Evolutionary conservation across 2,888 invertebrate species (phyloP), one percentile per base, ranked within the genome.

Genomic region (Eupithecia abbreviata): DNA sequence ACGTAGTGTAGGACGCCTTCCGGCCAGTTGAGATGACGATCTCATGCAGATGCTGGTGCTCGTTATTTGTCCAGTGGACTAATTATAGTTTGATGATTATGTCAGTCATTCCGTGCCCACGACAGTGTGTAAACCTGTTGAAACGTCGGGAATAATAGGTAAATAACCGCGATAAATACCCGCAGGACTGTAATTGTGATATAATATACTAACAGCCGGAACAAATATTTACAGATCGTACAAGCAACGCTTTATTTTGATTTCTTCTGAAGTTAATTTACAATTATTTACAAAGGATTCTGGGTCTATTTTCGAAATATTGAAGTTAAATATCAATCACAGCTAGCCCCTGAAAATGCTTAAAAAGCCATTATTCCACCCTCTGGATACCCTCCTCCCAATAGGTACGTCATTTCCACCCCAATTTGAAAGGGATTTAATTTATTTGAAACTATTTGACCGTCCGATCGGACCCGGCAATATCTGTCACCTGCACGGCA

Each of bases 371-470:
- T 74, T 74, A 71, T 70, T 72, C 76, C 79, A 77, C 77, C 79
- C 79, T 76, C 77, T 76, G 75, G 47, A 79, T 76, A 30, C 30
- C 30, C 30, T 30, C 30, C 74, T 75, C 75, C 43, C 71, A 30
- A 67, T 65, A 47, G 68, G 68, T 43, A 71, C 66, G 71, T 75
- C 71, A 68, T 76, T 55, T 71, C 51, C 76, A 77, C 78, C 79
- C 74, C 69, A 68, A 74, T 74, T 74, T 71, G 58, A 76, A 76
- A 75, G 65, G 76, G 72, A 79, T 82, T 80, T 77, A 81, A 82
- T 82, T 82, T 79, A 82, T 81, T 74, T 77, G 80, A 80, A 80
- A 79, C 75, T 79, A 77, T 78, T 78, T 77, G 72, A 77, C 76
- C 76, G 72, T 77, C 69, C 74, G 72, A 77, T 75, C 77, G 72